phyloP scores from a whole-genome alignment of 1,140 invertebrate genomes.

The Venturia canescens region DNA sequence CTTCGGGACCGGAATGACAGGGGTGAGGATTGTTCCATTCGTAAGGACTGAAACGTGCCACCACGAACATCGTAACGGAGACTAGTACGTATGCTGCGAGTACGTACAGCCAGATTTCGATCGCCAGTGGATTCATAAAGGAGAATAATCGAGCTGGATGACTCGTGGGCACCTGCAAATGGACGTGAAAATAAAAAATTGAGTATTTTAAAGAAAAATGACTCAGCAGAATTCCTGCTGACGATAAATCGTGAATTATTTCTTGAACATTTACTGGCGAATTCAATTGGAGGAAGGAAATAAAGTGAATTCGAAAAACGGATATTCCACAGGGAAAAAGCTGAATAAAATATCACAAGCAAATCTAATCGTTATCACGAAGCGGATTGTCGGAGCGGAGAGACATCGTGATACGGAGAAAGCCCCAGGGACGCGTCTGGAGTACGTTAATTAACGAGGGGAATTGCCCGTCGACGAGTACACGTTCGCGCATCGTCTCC shows the following conservation, averaged over 20 bases:
- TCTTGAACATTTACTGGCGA: too few relatives aligned
- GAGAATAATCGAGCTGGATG: conserved; percentile 89
- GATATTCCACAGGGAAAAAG: too few relatives aligned
- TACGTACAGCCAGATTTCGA: conserved; percentile 90
- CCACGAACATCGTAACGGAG: conserved; percentile 89
- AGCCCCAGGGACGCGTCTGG: conserved; percentile 15
- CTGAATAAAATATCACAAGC: too few relatives aligned
- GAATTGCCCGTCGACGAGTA: conserved; percentile 50
- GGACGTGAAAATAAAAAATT: conserved; percentile 32
- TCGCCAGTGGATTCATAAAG: conserved; percentile 91
- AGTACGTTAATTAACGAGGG: conserved; percentile 52
- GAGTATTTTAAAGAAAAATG: background rate
- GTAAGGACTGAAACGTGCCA: conserved; percentile 88
- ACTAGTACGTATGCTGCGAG: conserved; percentile 87
- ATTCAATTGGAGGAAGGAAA: too few relatives aligned
- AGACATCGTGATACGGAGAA: conserved; percentile 25
- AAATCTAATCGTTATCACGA: background rate
- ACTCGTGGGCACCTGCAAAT: conserved; percentile 81
- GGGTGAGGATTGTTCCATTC: conserved; percentile 89
- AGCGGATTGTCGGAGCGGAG: background rate
- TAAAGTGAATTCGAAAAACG: too few relatives aligned
- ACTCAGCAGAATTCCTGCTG: too few relatives aligned
- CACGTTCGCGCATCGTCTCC: conserved; percentile 43
- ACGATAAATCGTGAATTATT: too few relatives aligned
- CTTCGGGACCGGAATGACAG: conserved; percentile 80